Conservation (phyloP, 2,888 invertebrate genomes). For the Catonia carolina region DNA sequence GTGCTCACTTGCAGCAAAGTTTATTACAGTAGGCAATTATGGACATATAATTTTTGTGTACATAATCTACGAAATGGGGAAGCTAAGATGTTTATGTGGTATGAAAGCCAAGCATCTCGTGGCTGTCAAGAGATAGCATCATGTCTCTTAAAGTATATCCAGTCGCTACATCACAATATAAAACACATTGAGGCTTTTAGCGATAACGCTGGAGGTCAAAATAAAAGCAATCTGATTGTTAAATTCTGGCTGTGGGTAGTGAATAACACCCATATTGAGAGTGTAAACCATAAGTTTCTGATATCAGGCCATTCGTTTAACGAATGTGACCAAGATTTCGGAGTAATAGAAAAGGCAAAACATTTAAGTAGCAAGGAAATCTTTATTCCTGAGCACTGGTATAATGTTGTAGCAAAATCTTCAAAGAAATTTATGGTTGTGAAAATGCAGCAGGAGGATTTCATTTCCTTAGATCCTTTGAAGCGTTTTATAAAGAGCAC, state of each 20-base stretch:
- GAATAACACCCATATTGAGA: slow-evolving; percentile 20
- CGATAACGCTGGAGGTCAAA: slow-evolving; percentile 10
- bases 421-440: neutral
- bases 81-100: slow-evolving; percentile 11
- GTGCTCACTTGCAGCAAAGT: slow-evolving; percentile 1
- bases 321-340: slow-evolving; percentile 27
- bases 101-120: slow-evolving; percentile 4
- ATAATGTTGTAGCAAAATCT: neutral
- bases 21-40: slow-evolving; percentile 1
- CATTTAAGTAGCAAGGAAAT: slow-evolving; percentile 18
- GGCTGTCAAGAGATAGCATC: slow-evolving; percentile 6
- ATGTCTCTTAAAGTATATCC: slow-evolving; percentile 2
- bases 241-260: slow-evolving; percentile 6
- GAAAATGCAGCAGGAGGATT: slow-evolving; percentile 8
- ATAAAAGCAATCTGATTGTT: slow-evolving; percentile 6
- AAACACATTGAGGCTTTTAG: slow-evolving; percentile 10
- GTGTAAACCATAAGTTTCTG: slow-evolving; percentile 27
- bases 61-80: neutral
- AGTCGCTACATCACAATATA: neutral
- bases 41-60: slow-evolving; percentile 10
- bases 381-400: slow-evolving; percentile 10
- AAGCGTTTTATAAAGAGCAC: neutral
- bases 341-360: slow-evolving; percentile 26
- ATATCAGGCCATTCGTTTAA: slow-evolving; percentile 28
- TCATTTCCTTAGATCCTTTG: neutral